Base-by-base conservation (phyloP, 1,140 invertebrate species). In the Heliconius eleuchia region DNA sequence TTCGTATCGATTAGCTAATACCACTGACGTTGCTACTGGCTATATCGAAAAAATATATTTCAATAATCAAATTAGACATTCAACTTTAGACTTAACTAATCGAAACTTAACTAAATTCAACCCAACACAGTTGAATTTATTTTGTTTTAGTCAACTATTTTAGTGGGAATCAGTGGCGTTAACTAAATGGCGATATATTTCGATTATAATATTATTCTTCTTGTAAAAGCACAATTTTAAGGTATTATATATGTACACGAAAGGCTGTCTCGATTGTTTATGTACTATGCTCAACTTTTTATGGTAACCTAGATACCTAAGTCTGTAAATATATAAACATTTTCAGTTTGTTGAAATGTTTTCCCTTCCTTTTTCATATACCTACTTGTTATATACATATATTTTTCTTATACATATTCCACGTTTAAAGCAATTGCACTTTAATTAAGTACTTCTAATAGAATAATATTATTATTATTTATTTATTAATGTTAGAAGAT, bases 211-310 rank as follows among this genome's bases (percentile, higher is more conserved):
- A 75, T 71, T 39, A 75, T 74, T 60, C 42, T 57, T 39, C 46
- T 76, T 74, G 73, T 77, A 37, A 73, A 30, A 66, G 75, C 75
- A 80, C 79, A 74, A 73, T 76, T 80, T 74, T 74, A 80, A 70
- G 39, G 37, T 66, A 66, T 27, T 66, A 2, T 66, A 66, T 4
- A 66, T 66, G 73, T 66, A 75, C 78, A 75, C 66, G 30, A 79
- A 79, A 79, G 78, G 78, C 73, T 79, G 78, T 75, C 78, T 42
- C 57, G 60, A 71, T 46, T 72, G 50, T 79, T 75, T 74, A 70
- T 66, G 39, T 50, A 52, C 27, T 66, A 30, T 66, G 55, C 73
- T 79, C 77, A 73, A 79, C 39, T 71, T 66, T 66, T 73, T 27
- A 57, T 78, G 37, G 42, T 34, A 79, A n/a, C 27, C 30, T 66